phyloP scores from a whole-genome alignment of 2,888 invertebrate species.

The Caenorhabditis imperialis region DNA sequence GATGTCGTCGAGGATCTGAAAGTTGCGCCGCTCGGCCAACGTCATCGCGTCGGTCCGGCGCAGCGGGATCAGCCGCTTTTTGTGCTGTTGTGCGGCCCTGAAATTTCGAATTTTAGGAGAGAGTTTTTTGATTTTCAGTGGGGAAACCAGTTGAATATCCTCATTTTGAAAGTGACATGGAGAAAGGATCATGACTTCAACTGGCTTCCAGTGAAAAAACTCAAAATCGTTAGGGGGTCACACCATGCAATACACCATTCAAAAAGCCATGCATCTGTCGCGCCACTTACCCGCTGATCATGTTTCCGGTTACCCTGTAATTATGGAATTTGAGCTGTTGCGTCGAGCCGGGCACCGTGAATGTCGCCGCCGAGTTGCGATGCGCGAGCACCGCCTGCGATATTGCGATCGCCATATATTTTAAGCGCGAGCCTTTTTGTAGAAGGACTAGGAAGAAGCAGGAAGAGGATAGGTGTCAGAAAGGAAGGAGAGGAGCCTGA shows the following conservation, averaged over 20 bases:
- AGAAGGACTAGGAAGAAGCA: slow-evolving; percentile 14
- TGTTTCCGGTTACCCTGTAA: slow-evolving; percentile 77
- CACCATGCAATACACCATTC: slow-evolving; percentile 34
- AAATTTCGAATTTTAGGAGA: slow-evolving; percentile 24
- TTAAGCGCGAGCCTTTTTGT: slow-evolving; percentile 1
- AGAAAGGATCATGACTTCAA: slow-evolving; percentile 30
- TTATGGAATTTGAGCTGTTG: slow-evolving; percentile 66
- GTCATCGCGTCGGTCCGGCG: slow-evolving; percentile 77
- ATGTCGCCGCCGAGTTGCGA: slow-evolving; percentile 58
- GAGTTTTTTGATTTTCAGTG: not conserved
- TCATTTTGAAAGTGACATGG: too few species aligned
- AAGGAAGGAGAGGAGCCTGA: slow-evolving; percentile 20
- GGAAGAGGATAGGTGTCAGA: slow-evolving; percentile 43
- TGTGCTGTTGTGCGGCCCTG: slow-evolving; percentile 77
- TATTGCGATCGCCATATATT: slow-evolving; percentile 68
- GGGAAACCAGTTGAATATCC: too few species aligned
- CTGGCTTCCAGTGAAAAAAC: too few species aligned
- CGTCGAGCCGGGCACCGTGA: slow-evolving; percentile 58
- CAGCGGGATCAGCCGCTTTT: slow-evolving; percentile 76
- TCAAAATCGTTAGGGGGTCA: slow-evolving; percentile 28
- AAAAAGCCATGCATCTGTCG: slow-evolving; percentile 32
- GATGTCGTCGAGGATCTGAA: slow-evolving; percentile 71
- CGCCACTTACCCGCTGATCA: slow-evolving; percentile 76
- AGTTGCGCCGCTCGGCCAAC: slow-evolving; percentile 73
- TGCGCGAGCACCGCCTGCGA: slow-evolving; percentile 69